Conservation (phyloP, 2,888 invertebrate genomes). For the Mycalesis mineus region DNA sequence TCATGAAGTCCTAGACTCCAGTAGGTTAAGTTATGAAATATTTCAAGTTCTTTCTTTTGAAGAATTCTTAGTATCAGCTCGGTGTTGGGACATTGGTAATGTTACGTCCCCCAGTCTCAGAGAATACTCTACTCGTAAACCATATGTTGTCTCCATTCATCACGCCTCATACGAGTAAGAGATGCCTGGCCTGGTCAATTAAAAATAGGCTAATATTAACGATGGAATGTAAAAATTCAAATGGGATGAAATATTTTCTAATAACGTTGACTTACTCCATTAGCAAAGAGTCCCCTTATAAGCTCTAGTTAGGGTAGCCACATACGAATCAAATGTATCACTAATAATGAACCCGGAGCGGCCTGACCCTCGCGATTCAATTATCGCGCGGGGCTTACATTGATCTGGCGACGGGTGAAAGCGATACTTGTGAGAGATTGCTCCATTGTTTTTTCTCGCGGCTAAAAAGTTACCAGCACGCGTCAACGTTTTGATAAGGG, state of each 20-base stretch:
- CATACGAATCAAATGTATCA: conserved; percentile 72
- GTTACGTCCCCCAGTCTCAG: no score
- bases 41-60: no score
- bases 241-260: conserved; percentile 17
- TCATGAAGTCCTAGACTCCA: no score
- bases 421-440: conserved; percentile 78
- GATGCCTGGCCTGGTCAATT: no score
- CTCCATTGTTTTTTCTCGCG: conserved; percentile 79
- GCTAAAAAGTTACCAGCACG: conserved; percentile 66
- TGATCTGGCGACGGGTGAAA: conserved; percentile 71
- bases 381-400: conserved; percentile 66
- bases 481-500: conserved; percentile 49
- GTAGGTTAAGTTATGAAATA: no score
- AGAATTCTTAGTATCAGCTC: no score
- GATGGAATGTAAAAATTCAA: neutral
- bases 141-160: no score
- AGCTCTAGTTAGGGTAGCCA: conserved; percentile 41
- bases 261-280: conserved; percentile 22
- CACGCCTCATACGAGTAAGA: no score
- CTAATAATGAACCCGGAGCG: conserved; percentile 54
- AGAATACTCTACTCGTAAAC: no score
- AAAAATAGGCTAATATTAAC: neutral
- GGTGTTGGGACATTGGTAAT: no score
- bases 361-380: conserved; percentile 68
- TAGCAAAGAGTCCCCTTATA: conserved; percentile 26